Evolutionary conservation across 1,140 invertebrate genomes (phyloP), one percentile per base, ranked within the genome.

Genomic region (Mamestra configurata): DNA sequence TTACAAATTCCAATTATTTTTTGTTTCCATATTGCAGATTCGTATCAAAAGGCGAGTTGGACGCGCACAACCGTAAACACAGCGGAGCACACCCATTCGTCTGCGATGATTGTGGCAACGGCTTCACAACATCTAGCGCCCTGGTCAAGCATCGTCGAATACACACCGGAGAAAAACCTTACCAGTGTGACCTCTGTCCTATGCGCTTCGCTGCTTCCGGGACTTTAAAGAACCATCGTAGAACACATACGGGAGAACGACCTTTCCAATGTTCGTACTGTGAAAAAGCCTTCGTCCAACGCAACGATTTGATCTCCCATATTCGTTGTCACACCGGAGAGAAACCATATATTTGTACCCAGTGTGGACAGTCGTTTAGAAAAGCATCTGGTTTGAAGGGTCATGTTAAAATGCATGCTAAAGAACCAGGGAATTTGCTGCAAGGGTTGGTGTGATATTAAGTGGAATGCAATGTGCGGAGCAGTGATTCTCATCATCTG

Each of bases 171-270:
- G n/a, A n/a, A n/a, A n/a, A n/a, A n/a, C n/a, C n/a, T n/a, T n/a
- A n/a, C 88, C 96, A 96, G 22, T 99, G 98, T 92, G 98, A 98
- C 71, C 93, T 97, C 10, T 99, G 98, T 89, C 96, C 97, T 0
- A 96, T 98, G 93, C 97, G 97, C 80, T 99, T 99, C 79, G 95
- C 96, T 0, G 95, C 96, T 0, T 95, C 96, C 0, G 96, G 96
- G 11, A 96, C 96, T 0, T 88, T 97, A 0, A 96, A 96, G 83
- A 96, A 97, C 77, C 97, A 97, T 85, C 92, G 96, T 80, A 92
- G 96, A 3, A 97, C 96, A 0, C 97, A 98, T 84, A 97, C 97
- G 0, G 97, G 97, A 1, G 97, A 97, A 86, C 97, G 97, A 82
- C 97, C 97, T 0, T 95, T 91, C 78, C 92, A 95, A 51, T 95